Base-by-base conservation (phyloP, 1,140 invertebrate species). In the Drosophila jambulina region DNA sequence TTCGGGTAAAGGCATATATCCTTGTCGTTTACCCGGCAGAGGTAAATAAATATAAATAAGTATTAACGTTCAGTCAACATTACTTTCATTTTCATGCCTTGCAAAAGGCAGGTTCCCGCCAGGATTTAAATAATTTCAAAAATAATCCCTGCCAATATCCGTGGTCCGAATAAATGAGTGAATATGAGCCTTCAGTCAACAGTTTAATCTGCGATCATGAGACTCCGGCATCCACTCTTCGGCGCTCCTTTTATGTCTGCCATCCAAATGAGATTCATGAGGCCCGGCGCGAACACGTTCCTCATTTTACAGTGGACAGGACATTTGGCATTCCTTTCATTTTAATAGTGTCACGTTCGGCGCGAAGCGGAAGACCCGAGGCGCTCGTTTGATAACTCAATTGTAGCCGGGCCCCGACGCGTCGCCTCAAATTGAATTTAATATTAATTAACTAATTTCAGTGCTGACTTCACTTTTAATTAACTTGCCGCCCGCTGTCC, bases 381-480 rank as follows among this genome's bases (percentile, higher is more conserved):
- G 78, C 72, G 72, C 84, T 78, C 84, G 76, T 90, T 87, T 88
- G 78, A 90, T 84, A 90, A 81, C 65, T 88, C 75, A 90, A 87
- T 87, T 88, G 67, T 54, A 38, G 32, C 38, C 40, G 21, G 69
- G 45, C 3, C 53, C 43, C 56, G 45, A 56, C 64, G 46, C 67
- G 27, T 59, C 38, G 70, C 56, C 60, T 69, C 60, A 78, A 87
- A 87, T 87, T 87, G 84, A 84, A 88, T 90, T 90, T 90, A 69
- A 85, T 88, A 84, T 88, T 81, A 88, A 84, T 88, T 88, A 84
- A 90, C 78, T 84, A 90, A 88, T 90, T 84, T 78, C 65, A 67
- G 68, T 70, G 77, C 77, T 88, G 71, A 45, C 68, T 67, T 60
- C 84, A 68, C 64, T 72, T 86, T 87, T 87, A 86, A 86, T 86